These are phyloP conservation scores for Geodia barretti DNA, from an alignment of 37 sponge, comb jelly and placozoan species.

Conservation along the genomic window DNA sequence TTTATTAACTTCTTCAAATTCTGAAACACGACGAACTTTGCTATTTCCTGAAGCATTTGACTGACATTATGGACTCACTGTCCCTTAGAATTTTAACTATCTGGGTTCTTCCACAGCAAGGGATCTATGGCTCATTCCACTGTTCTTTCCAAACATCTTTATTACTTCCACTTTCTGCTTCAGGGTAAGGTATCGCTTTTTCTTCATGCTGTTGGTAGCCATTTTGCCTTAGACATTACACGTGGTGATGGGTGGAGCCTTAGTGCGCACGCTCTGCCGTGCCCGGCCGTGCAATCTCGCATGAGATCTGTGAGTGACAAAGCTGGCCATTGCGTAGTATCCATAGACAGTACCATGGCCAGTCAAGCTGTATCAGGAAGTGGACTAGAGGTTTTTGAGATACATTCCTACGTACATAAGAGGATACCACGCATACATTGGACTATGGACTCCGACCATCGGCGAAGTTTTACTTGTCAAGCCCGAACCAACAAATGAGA, in stretches of 20 bases:
- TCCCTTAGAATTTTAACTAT: constrained; percentile 38
- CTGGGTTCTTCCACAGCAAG: constrained; percentile 60
- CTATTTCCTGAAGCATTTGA: constrained; percentile 15
- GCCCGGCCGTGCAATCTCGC: no score
- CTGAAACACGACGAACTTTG: no score
- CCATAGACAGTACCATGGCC: no score
- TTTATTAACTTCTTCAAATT: no score
- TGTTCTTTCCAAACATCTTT: not conserved
- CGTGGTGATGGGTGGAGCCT: no score
- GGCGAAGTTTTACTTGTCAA: constrained; percentile 26
- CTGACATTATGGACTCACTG: constrained; percentile 28
- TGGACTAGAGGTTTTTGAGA: not conserved
- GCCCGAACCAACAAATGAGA: constrained; percentile 22
- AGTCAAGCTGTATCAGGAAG: not conserved
- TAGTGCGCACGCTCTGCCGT: no score
- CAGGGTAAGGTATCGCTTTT: not conserved
- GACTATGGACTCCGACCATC: constrained; percentile 32
- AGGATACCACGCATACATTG: constrained; percentile 47
- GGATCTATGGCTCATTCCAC: not conserved
- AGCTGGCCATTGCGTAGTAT: no score
- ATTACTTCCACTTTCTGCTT: constrained; percentile 12
- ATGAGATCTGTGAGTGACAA: no score
- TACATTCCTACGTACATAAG: constrained; percentile 8
- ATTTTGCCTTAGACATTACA: no score
- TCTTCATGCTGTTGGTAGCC: no score